Percentiles rank a stretch among this genome's conserved stretches.
Conservation (phyloP, 2,113 vertebrate species). For the Campylomormyrus tamandua region DNA sequence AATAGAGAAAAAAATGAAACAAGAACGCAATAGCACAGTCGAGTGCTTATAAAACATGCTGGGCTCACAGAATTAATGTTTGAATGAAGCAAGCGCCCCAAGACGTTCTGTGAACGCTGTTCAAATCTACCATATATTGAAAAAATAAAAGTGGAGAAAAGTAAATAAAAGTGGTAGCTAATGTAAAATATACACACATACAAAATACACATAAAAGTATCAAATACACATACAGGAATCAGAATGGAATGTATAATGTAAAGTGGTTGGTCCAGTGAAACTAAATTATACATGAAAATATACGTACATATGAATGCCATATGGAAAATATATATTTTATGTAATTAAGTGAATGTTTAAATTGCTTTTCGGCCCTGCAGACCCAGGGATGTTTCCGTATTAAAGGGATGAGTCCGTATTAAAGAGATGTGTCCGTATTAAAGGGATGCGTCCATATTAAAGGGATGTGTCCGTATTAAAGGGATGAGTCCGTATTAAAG, state of each 20-base stretch:
- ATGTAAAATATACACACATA: not conserved
- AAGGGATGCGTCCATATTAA: not conserved
- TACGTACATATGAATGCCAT: not conserved
- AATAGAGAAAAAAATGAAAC: too few species aligned
- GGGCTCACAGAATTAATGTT: not conserved
- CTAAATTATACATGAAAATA: not conserved
- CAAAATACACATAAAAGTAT: not conserved
- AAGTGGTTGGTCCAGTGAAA: not conserved
- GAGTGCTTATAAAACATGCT: not conserved
- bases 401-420: not conserved
- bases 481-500: too few species aligned
- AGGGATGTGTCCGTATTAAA: not conserved
- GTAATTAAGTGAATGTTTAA: not conserved
- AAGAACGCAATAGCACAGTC: too few species aligned
- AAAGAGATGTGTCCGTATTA: too few species aligned
- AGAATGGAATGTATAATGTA: not conserved
- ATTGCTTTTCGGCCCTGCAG: not conserved
- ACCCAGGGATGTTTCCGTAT: not conserved
- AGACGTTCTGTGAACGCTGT: not conserved
- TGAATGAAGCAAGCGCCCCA: not conserved
- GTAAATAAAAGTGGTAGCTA: not conserved
- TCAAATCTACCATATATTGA: not conserved
- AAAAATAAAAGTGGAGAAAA: not conserved
- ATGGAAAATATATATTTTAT: not conserved
- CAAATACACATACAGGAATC: not conserved